Percentiles rank a stretch among this genome's conserved stretches.
These are phyloP conservation scores for Ectemnius cavifrons DNA, from an alignment of 2,888 invertebrate species.

Conservation along the genomic window DNA sequence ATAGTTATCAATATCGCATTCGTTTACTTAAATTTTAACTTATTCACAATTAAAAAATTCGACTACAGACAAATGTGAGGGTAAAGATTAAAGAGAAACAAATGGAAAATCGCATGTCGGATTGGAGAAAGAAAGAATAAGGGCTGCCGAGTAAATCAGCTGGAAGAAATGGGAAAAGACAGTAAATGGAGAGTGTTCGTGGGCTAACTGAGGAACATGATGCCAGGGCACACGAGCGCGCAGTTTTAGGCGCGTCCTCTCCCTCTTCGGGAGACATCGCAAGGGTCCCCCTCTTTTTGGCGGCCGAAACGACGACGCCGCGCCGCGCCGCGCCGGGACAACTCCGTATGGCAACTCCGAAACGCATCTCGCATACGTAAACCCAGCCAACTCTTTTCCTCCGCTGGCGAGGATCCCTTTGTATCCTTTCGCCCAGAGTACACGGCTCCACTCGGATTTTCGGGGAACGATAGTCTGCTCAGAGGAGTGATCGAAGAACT, in stretches of 20 bases:
- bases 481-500: slow-evolving; percentile 3
- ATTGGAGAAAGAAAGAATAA: no score
- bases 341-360: slow-evolving; percentile 58
- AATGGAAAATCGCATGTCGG: no score
- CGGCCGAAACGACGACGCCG: slow-evolving; percentile 46
- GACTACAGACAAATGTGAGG: no score
- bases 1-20: no score
- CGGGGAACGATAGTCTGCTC: slow-evolving; percentile 39
- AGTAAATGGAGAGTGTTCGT: background rate
- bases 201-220: slow-evolving; percentile 13
- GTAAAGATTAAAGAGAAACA: no score
- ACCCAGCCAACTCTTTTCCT: slow-evolving; percentile 37
- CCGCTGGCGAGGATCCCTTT: slow-evolving; percentile 15
- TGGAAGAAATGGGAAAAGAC: background rate
- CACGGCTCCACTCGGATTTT: slow-evolving; percentile 46
- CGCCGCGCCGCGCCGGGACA: slow-evolving; percentile 15
- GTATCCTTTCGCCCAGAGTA: slow-evolving; percentile 19
- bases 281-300: slow-evolving; percentile 36
- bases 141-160: background rate
- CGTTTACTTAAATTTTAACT: no score
- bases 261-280: slow-evolving; percentile 32
- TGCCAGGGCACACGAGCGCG: slow-evolving; percentile 22
- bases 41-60: no score
- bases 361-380: slow-evolving; percentile 68
- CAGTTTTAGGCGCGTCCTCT: slow-evolving; percentile 42